phyloP scores from a whole-genome alignment of 2,113 vertebrate genomes.

The Jacana jacana region DNA sequence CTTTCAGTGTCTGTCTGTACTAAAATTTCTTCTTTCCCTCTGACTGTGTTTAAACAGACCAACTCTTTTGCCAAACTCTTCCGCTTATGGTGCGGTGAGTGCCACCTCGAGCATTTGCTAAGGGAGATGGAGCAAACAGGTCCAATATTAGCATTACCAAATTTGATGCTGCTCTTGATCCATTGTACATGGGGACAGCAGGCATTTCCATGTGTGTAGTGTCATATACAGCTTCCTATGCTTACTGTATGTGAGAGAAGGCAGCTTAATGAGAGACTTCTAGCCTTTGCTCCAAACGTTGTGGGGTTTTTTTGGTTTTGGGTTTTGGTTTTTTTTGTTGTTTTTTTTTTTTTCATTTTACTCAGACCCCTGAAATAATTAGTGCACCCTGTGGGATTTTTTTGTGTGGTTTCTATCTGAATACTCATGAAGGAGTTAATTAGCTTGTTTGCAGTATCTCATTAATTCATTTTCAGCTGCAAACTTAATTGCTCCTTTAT shows the following conservation, averaged over 20 bases:
- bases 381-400: not conserved
- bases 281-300: constrained; percentile 41
- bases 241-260: not conserved
- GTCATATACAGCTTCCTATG: not conserved
- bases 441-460: constrained; percentile 56
- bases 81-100: not conserved
- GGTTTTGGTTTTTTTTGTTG: constrained; percentile 30
- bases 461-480: constrained; percentile 57
- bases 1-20: not conserved
- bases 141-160: not conserved
- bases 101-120: not conserved
- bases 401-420: constrained; percentile 61
- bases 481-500: constrained; percentile 60
- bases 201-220: not conserved
- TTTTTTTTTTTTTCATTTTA: constrained; percentile 41
- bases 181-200: not conserved
- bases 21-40: not conserved
- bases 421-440: constrained; percentile 62
- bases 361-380: constrained; percentile 54
- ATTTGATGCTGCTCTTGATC: not conserved
- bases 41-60: not conserved
- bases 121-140: not conserved
- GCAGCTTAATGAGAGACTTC: not conserved
- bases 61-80: not conserved
- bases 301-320: too few relatives aligned